Percentiles rank a stretch among this genome's conserved stretches.
phyloP scores from a whole-genome alignment of 2,113 vertebrate genomes.

The Mesitornis unicolor region DNA sequence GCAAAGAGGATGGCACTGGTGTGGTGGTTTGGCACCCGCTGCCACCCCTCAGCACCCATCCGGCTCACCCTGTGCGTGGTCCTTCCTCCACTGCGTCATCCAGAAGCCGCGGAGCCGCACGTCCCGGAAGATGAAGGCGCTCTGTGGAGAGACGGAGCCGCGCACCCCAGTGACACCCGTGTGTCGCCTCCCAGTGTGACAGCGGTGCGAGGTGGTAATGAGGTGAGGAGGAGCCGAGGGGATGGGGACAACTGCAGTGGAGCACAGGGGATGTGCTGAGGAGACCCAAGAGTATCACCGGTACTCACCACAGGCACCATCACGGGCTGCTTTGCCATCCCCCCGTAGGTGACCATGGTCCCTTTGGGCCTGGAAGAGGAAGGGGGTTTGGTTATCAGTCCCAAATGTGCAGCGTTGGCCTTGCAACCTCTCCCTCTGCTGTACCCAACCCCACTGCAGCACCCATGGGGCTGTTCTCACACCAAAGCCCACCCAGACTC shows the following conservation, averaged over 20 bases:
- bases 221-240: fast-evolving
- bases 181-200: not conserved
- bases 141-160: constrained; percentile 70
- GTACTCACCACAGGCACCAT: constrained; percentile 88
- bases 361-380: constrained; percentile 78
- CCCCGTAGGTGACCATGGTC: constrained; percentile 95
- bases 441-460: fast-evolving
- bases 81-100: constrained; percentile 91
- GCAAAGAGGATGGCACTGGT: fast-evolving
- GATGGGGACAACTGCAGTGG: fast-evolving
- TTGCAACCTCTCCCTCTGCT: not conserved
- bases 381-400: not conserved
- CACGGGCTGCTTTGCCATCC: constrained; percentile 95
- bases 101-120: constrained; percentile 90
- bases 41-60: not conserved
- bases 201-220: fast-evolving
- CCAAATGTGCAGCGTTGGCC: not conserved
- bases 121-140: constrained; percentile 92
- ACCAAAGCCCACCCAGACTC: not conserved
- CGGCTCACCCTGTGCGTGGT: constrained; percentile 78
- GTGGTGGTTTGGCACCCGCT: fast-evolving
- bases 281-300: not conserved
- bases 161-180: fast-evolving
- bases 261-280: fast-evolving
- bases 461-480: fast-evolving